Percentiles rank a stretch among this genome's conserved stretches.
phyloP scores from a whole-genome alignment of 2,888 invertebrate species.

The Scelioninae gen. 1 region DNA sequence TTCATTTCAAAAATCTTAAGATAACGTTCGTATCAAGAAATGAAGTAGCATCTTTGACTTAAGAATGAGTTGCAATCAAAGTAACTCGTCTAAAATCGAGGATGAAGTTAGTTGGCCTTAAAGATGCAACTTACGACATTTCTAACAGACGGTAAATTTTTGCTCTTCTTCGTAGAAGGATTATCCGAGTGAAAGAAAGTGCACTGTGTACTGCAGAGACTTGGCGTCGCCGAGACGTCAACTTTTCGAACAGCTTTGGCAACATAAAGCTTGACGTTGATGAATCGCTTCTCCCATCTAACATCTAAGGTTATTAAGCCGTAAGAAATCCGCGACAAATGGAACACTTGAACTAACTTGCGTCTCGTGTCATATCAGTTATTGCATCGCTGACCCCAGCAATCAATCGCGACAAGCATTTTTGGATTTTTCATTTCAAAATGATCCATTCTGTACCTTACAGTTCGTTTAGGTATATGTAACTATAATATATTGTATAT shows the following conservation, averaged over 20 bases:
- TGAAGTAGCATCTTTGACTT: background rate
- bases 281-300: slow-evolving; percentile 44
- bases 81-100: background rate
- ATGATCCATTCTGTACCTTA: background rate
- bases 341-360: slow-evolving; percentile 31
- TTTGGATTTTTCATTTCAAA: background rate
- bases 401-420: background rate
- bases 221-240: slow-evolving; percentile 25
- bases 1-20: no score
- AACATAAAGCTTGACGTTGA: slow-evolving; percentile 51
- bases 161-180: slow-evolving; percentile 41
- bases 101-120: slow-evolving; percentile 21
- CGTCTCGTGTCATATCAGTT: slow-evolving; percentile 24
- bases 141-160: slow-evolving; percentile 47
- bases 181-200: slow-evolving; percentile 48
- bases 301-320: slow-evolving; percentile 49
- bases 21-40: no score
- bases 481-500: no score
- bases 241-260: slow-evolving; percentile 49
- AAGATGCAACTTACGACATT: slow-evolving; percentile 38
- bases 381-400: slow-evolving; percentile 18
- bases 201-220: slow-evolving; percentile 37
- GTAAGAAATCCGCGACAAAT: slow-evolving; percentile 44
- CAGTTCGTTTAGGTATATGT: no score
- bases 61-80: slow-evolving; percentile 12